phyloP scores from a whole-genome alignment of 2,888 invertebrate species.

The Venustoraphidia nigricollis region DNA sequence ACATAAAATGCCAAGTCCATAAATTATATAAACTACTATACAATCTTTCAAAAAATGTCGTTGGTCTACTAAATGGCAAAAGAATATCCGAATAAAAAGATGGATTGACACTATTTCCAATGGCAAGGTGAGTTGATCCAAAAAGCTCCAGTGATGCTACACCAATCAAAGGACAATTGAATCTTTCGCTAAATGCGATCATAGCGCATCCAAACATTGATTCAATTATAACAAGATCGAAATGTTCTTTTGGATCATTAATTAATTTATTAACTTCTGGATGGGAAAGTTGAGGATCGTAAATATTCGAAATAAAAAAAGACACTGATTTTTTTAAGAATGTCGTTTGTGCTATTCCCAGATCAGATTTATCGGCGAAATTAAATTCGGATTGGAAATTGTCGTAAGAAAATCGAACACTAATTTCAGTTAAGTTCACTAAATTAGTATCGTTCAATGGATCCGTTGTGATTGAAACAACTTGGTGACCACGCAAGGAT shows the following conservation, averaged over 20 bases:
- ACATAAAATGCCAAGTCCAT: no score
- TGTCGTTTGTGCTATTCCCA: no score
- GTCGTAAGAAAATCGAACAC: not conserved
- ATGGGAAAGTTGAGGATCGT: conserved; percentile 4
- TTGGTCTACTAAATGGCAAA: no score
- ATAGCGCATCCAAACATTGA: conserved; percentile 10
- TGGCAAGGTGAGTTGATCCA: conserved; percentile 4
- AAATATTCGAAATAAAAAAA: no score
- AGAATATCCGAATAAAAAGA: no score
- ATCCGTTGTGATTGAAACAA: conserved; percentile 17
- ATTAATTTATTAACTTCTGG: conserved; percentile 16
- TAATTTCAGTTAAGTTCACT: not conserved
- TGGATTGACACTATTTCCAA: not conserved
- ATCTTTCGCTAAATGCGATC: conserved; percentile 10
- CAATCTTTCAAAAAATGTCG: no score
- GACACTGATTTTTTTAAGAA: no score
- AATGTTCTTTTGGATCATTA: conserved; percentile 12
- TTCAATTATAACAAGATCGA: conserved; percentile 18
- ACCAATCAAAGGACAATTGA: conserved; percentile 13
- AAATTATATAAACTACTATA: no score
- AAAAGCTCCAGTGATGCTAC: conserved; percentile 10
- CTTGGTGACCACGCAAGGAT: conserved; percentile 17
- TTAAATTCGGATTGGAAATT: no score
- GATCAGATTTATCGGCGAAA: no score
- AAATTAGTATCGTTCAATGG: conserved; percentile 13